phyloP scores from a whole-genome alignment of 1,140 invertebrate genomes.

The Drosophila virilis region DNA sequence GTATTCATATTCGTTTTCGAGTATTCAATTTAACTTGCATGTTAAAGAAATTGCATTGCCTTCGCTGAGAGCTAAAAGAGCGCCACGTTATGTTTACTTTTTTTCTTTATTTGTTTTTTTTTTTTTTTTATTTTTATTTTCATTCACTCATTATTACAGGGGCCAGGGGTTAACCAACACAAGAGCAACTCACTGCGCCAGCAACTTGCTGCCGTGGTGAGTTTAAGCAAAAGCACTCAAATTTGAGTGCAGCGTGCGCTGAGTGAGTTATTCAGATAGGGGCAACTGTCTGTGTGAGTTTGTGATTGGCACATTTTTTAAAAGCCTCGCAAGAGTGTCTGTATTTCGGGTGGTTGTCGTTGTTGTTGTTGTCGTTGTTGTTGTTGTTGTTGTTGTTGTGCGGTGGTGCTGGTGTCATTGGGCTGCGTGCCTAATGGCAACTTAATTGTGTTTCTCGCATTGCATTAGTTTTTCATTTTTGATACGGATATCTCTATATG shows the following conservation, averaged over 20 bases:
- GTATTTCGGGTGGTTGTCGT: slow-evolving; percentile 30
- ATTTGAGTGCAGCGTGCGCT: slow-evolving; percentile 44
- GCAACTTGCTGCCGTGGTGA: slow-evolving; percentile 62
- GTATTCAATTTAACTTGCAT: slow-evolving; percentile 33
- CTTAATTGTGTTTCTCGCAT: slow-evolving; percentile 65
- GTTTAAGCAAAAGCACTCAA: slow-evolving; percentile 46
- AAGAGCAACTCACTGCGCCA: slow-evolving; percentile 31
- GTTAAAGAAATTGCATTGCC: slow-evolving; percentile 40
- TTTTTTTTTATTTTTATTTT: not conserved
- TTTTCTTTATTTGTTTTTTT: not conserved
- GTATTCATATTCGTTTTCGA: slow-evolving; percentile 10
- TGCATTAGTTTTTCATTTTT: slow-evolving; percentile 44
- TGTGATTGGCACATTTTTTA: slow-evolving; percentile 43
- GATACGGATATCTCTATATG: slow-evolving; percentile 20
- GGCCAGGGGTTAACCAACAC: slow-evolving; percentile 34
- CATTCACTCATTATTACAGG: slow-evolving; percentile 12
- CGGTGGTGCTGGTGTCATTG: slow-evolving; percentile 33
- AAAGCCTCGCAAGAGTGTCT: slow-evolving; percentile 8
- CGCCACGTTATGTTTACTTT: slow-evolving; percentile 13
- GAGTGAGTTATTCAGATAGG: slow-evolving; percentile 51
- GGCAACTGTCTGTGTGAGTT: slow-evolving; percentile 22
- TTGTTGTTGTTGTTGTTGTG: not conserved
- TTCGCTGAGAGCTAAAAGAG: slow-evolving; percentile 42
- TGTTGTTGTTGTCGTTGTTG: slow-evolving; percentile 15
- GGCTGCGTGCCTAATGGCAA: slow-evolving; percentile 55